Base-by-base conservation (phyloP, 2,113 vertebrate genomes). In the Chaenocephalus aceratus region DNA sequence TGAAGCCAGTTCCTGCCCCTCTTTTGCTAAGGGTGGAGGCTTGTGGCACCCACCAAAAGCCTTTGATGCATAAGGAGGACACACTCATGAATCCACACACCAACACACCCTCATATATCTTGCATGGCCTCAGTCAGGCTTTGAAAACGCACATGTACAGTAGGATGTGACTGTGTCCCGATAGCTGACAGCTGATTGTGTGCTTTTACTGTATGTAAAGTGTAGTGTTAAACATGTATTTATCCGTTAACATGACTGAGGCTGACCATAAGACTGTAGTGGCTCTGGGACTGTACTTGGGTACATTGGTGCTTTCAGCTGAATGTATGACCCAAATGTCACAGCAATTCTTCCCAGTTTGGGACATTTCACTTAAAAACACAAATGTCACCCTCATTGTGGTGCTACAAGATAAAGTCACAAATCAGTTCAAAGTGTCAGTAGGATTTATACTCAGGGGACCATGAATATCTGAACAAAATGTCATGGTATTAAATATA, bases 11-110 rank as follows among this genome's bases (percentile, higher is more conserved):
- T 81, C 78, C 80, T 80, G 73, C 71, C 75, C 75, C 57, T 75
- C 65, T 77, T 30, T 53, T 83, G 68, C 75, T 77, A 59, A 66
- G 84, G 66, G 65, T 70, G 15, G 61, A 83, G 76, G 69, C 85
- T 77, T 45, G 83, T 23, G 12, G 85, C 58, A 18, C 60, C 65
- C 62, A 79, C 76, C 78, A 34, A 85, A 82, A 87, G 61, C 30
- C 73, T 86, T 90, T 87, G 63, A 88, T 87, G 60, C 64, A 79
- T 82, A 76, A 87, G 77, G 76, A 86, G 80, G 85, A 66, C 80
- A 77, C 73, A 72, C 77, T 83, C 65, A 3, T 72, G 72, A 80
- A 48, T 56, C 58, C 75, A 75, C 85, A 78, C 58, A 12, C 30
- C 53, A 73, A 73, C 75, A 67, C 79, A 63, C 52, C 12, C 75